Evolutionary conservation across 2,797 vertebrate species (phyloP).

Genomic region (Paramormyrops hopkinsi): DNA sequence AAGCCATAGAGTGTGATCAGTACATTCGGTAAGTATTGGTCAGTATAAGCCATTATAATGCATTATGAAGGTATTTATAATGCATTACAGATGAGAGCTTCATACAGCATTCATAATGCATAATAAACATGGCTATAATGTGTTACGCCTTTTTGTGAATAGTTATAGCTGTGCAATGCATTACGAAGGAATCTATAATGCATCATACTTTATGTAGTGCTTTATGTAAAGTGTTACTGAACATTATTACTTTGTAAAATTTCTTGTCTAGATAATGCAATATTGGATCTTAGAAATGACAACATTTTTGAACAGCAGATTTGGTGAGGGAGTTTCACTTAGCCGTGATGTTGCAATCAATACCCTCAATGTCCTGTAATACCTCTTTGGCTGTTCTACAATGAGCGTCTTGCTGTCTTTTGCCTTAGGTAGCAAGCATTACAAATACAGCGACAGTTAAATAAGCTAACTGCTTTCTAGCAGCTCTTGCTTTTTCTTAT

Average conservation of each 20-base stretch:
- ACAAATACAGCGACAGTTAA: not conserved
- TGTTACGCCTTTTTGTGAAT: not conserved
- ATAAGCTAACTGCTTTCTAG: not conserved
- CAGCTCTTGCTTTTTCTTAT: not conserved
- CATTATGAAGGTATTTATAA: not conserved
- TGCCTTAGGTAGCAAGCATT: not conserved
- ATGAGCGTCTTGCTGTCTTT: not conserved
- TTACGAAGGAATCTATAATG: not conserved
- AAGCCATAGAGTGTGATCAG: not conserved
- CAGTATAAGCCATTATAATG: not conserved
- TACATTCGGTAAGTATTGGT: not conserved
- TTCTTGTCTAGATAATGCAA: not conserved
- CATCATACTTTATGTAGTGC: not conserved
- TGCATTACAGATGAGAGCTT: not conserved
- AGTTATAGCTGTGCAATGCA: not conserved
- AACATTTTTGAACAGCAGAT: not conserved
- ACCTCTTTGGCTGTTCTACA: not conserved
- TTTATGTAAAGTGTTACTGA: not conserved
- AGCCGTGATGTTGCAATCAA: not conserved
- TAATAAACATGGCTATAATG: not conserved
- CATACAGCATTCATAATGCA: not conserved
- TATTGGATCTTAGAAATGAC: not conserved
- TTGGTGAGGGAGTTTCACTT: not conserved
- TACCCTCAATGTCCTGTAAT: not conserved
- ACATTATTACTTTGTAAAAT: not conserved